Evolutionary conservation across 2,888 invertebrate genomes (phyloP).

Genomic region (Linnaemya vulpina): DNA sequence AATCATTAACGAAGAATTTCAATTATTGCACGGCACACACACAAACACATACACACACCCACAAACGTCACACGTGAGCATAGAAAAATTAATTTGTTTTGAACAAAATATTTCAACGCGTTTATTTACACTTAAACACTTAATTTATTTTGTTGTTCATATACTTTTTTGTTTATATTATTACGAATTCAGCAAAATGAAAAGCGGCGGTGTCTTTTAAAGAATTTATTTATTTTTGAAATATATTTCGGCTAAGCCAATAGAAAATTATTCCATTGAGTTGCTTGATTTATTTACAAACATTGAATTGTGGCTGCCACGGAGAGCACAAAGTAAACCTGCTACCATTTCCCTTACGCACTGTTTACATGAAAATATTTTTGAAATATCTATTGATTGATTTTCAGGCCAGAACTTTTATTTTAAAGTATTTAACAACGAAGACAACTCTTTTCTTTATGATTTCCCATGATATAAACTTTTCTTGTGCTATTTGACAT

Average conservation of each 20-base stretch:
- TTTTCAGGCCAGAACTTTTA: conserved; percentile 19
- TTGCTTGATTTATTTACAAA: conserved; percentile 34
- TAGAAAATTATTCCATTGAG: background rate
- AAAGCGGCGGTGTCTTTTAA: background rate
- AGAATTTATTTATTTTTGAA: background rate
- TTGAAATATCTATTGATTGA: conserved; percentile 19
- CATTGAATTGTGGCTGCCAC: background rate
- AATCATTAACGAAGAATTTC: conserved; percentile 31
- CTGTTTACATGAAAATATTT: conserved; percentile 21
- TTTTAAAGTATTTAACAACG: background rate
- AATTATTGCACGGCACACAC: background rate
- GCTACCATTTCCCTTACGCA: conserved; percentile 10
- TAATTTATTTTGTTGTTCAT: background rate
- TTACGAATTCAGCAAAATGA: background rate
- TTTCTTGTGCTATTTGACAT: background rate
- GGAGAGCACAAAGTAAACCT: background rate
- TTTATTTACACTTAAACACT: conserved; percentile 50
- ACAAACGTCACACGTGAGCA: conserved; percentile 6
- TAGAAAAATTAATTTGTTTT: background rate
- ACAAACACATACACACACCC: background rate
- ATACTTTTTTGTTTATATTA: background rate
- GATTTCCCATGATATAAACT: background rate
- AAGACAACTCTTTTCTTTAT: background rate
- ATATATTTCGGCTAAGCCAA: background rate
- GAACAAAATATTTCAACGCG: conserved; percentile 10